Evolutionary conservation across 2,888 invertebrate species (phyloP), one percentile per base, ranked within the genome.

Genomic region (Limulus polyphemus): DNA sequence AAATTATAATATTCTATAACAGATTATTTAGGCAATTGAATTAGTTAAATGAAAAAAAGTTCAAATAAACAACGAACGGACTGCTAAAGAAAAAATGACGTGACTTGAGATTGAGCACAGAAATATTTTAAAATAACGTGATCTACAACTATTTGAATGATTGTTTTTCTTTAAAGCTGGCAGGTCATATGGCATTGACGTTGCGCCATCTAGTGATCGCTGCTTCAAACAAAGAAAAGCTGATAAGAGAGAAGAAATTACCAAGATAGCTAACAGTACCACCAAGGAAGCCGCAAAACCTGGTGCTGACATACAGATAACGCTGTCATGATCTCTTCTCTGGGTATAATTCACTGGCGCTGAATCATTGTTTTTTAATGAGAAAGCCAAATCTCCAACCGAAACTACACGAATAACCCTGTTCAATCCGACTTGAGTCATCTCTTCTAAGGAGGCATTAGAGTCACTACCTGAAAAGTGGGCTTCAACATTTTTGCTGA

Each of bases 251-350:
- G 91, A 93, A 11, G 92, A 90, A 63, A 87, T 84, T 62, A 92
- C 79, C 69, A 93, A 79, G 59, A 92, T 87, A 60, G 85, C 87
- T 63, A 93, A 80, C 46, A 93, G 81, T 56, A 92, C 83, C 58
- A 91, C 83, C 47, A 93, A 79, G 47, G 90, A 89, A 49, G 89
- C 87, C 51, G 90, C 87, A 73, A 93, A 93, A 12, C 92, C 90
- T n/a, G 90, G 88, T 7, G 91, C 91, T 0, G 92, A 91, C 90
- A 93, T 91, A 77, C 92, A 93, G 68, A 93, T 90, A 66, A 90
- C 79, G 32, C 83, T 84, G 11, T 61, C 58, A n/a, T 69, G 68
- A 32, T 71, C 72, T 32, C 60, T 47, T 60, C 68, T 63, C 16
- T 62, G 62, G 32, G 56, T 61, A 32, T 69, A 61, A 16, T 62